Base-by-base conservation (phyloP, 2,113 vertebrate species). In the Laticauda colubrina region DNA sequence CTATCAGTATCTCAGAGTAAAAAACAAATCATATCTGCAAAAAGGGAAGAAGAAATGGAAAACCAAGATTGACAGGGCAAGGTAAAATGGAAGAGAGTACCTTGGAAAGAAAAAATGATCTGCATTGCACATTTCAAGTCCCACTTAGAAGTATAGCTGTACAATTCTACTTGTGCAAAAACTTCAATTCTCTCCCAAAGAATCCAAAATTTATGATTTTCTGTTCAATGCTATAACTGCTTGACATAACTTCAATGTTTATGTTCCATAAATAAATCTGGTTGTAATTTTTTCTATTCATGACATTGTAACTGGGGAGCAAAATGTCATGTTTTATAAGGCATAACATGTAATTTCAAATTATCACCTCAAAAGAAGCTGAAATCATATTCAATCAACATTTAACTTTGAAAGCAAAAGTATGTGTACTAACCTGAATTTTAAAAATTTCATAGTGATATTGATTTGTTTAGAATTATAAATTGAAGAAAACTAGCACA, bases 261-360 rank as follows among this genome's bases (percentile, higher is more conserved):
- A 26, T 56, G 10, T 39, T 89, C 11, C 55, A 55, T 43, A 29
- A 48, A 29, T 89, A 5, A 15, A 93, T 86, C 53, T 86, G 14
- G 55, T 20, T 86, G 2, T 53, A 87, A 24, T 48, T 20, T 9
- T n/a, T 92, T 34, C 18, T 53, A n/a, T 90, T 45, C 18, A 39
- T 29, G 26, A 2, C 4, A 45, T 39, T 56, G 39, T n/a, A 85
- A 29, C 43, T 26, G 21, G 55, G 43, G 39, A 43, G 29, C 26
- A 86, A 56, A 56, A 91, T 51, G 95, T 64, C 92, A 85, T 87
- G 92, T 95, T 87, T 53, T 24, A 90, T n/a, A 94, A 54, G 34
- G 90, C 48, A 91, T n/a, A 93, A 93, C 92, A 96, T 57, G 89
- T 91, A 93, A 94, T 95, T 96, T 96, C 90, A 95, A 95, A 93